These are phyloP conservation scores for Caiman crocodilus DNA, from an alignment of 2,797 vertebrate genomes.

Conservation along the genomic window DNA sequence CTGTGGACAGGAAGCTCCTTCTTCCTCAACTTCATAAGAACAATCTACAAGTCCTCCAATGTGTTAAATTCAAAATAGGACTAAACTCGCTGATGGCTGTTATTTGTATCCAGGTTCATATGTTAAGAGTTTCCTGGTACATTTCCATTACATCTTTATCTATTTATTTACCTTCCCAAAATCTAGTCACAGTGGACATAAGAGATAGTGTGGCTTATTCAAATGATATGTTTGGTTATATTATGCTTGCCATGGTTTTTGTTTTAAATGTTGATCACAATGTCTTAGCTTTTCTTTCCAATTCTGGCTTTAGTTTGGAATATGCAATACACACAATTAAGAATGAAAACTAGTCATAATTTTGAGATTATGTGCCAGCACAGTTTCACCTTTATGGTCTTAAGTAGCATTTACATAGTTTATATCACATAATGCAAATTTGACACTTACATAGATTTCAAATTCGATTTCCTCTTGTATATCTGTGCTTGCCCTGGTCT, in stretches of 20 bases:
- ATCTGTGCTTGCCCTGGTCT: too few species aligned
- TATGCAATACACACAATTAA: neutral
- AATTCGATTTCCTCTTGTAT: too few species aligned
- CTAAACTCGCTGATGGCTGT: neutral
- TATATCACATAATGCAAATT: too few species aligned
- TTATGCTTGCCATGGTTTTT: neutral
- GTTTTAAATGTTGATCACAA: neutral
- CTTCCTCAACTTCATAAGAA: constrained; percentile 2
- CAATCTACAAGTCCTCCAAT: neutral
- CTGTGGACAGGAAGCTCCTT: neutral
- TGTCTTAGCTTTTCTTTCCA: neutral
- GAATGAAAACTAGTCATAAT: neutral
- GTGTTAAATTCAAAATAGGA: neutral
- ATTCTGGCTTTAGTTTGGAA: neutral
- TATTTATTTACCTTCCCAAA: neutral
- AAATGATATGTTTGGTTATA: neutral
- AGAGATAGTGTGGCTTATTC: neutral
- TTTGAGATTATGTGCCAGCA: neutral
- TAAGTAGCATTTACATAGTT: too few species aligned
- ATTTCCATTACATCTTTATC: neutral
- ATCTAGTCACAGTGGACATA: neutral
- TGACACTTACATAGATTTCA: too few species aligned
- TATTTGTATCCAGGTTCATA: neutral
- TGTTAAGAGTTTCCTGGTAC: neutral
- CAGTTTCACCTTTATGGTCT: too few species aligned